Percentiles rank a stretch among this genome's conserved stretches.
These are phyloP conservation scores for Brachypalpus laphriformis DNA, from an alignment of 2,888 invertebrate species.

Conservation along the genomic window DNA sequence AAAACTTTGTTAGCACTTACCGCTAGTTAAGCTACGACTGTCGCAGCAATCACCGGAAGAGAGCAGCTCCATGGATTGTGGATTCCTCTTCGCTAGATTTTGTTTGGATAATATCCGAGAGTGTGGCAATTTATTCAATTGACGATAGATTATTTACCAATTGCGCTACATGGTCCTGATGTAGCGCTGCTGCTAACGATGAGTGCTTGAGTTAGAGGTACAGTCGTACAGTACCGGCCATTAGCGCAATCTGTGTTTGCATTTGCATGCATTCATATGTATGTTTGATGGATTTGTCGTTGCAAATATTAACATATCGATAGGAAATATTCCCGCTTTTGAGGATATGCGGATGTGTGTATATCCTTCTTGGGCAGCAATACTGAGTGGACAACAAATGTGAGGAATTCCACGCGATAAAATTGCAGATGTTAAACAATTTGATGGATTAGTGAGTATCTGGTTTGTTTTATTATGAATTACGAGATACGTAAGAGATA, in stretches of 20 bases:
- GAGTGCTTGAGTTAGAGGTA: not conserved
- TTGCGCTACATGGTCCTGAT: constrained; percentile 55
- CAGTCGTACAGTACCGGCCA: constrained; percentile 49
- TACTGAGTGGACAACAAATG: constrained; percentile 2
- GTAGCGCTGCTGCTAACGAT: not conserved
- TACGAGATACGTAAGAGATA: constrained; percentile 20
- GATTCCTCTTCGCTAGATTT: constrained; percentile 14
- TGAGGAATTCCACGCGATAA: constrained; percentile 47
- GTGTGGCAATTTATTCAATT: constrained; percentile 73
- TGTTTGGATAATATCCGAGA: constrained; percentile 72
- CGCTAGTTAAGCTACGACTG: constrained; percentile 66
- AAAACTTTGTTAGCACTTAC: constrained; percentile 61
- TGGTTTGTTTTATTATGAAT: constrained; percentile 53
- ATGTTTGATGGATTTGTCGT: constrained; percentile 29
- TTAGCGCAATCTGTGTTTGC: constrained; percentile 67
- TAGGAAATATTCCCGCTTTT: constrained; percentile 32
- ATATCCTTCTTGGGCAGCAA: not conserved
- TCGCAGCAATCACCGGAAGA: constrained; percentile 64
- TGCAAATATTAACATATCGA: constrained; percentile 63
- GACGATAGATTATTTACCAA: constrained; percentile 70
- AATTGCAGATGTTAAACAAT: constrained; percentile 59
- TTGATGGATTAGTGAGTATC: constrained; percentile 68
- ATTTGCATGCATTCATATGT: constrained; percentile 73
- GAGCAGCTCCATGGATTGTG: not conserved
- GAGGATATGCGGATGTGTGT: constrained; percentile 34